Evolutionary conservation across 2,888 invertebrate species (phyloP).

Genomic region (Andrena flavipes): DNA sequence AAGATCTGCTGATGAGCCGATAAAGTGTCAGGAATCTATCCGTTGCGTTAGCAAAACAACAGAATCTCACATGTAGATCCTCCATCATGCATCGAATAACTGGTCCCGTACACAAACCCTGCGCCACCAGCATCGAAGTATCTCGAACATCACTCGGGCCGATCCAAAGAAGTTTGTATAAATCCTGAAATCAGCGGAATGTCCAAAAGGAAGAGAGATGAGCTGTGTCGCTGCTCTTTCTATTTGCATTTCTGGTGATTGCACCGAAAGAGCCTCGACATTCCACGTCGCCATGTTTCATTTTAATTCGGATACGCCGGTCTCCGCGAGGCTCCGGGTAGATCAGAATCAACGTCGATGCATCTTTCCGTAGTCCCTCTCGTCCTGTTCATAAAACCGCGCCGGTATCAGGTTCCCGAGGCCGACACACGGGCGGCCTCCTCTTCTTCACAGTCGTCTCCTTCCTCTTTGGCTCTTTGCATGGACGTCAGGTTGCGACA

Average conservation of each 20-base stretch:
- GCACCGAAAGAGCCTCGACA: background rate
- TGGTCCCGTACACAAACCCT: background rate
- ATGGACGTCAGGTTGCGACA: conserved; percentile 69
- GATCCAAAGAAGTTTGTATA: background rate
- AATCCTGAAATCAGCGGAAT: background rate
- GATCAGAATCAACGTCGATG: conserved; percentile 52
- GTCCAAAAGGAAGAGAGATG: background rate
- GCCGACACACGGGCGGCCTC: conserved; percentile 70
- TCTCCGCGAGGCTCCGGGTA: conserved; percentile 5
- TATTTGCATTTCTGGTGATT: background rate
- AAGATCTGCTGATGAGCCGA: background rate
- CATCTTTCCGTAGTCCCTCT: conserved; percentile 39
- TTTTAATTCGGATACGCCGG: conserved; percentile 27
- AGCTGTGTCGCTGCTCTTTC: background rate
- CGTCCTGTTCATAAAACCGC: conserved; percentile 70
- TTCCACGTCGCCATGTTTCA: conserved; percentile 15
- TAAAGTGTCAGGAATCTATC: background rate
- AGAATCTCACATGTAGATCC: background rate
- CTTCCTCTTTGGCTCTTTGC: conserved; percentile 64
- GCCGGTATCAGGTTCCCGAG: conserved; percentile 73
- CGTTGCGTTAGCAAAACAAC: background rate
- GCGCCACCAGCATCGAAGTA: background rate
- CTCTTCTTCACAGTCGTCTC: conserved; percentile 64
- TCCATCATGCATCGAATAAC: background rate
- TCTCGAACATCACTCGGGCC: background rate